These are phyloP conservation scores for Catocala fraxini DNA, from an alignment of 2,888 invertebrate genomes.

Conservation along the genomic window DNA sequence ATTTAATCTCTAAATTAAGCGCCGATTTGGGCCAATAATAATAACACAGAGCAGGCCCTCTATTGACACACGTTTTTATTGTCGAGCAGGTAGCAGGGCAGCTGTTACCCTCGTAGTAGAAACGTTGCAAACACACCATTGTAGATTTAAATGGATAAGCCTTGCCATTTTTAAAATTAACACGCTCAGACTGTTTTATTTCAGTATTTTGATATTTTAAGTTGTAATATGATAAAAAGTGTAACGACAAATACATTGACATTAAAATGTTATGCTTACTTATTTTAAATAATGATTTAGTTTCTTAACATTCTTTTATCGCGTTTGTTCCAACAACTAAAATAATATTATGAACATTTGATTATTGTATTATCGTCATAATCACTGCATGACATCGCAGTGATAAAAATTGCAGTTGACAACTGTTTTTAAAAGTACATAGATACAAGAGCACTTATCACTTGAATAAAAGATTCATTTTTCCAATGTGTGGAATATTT, in stretches of 20 bases:
- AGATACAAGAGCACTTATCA: conserved; percentile 12
- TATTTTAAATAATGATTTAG: conserved; percentile 1
- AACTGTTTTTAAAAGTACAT: conserved; percentile 23
- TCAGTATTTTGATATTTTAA: conserved; percentile 20
- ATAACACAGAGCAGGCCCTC: conserved; percentile 62
- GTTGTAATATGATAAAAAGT: conserved; percentile 11
- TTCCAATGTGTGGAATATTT: conserved; percentile 31
- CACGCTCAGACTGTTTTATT: conserved; percentile 45
- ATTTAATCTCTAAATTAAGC: conserved; percentile 34
- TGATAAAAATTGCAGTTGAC: conserved; percentile 35
- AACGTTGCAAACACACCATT: conserved; percentile 72
- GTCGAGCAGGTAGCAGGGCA: conserved; percentile 81
- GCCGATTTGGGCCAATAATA: conserved; percentile 40
- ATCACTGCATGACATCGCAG: conserved; percentile 46
- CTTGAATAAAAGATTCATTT: conserved; percentile 10
- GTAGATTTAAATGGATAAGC: conserved; percentile 62
- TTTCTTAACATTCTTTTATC: conserved; percentile 14
- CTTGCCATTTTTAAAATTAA: conserved; percentile 65
- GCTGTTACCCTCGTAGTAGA: conserved; percentile 72
- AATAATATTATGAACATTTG: conserved; percentile 19
- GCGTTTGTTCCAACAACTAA: conserved; percentile 18
- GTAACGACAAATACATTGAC: background rate
- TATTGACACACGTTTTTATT: conserved; percentile 76
- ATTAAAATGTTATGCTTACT: conserved; percentile 3
- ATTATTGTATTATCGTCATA: conserved; percentile 22